Base-by-base conservation (phyloP, 1,140 invertebrate species). In the Archivesica marissinica region DNA sequence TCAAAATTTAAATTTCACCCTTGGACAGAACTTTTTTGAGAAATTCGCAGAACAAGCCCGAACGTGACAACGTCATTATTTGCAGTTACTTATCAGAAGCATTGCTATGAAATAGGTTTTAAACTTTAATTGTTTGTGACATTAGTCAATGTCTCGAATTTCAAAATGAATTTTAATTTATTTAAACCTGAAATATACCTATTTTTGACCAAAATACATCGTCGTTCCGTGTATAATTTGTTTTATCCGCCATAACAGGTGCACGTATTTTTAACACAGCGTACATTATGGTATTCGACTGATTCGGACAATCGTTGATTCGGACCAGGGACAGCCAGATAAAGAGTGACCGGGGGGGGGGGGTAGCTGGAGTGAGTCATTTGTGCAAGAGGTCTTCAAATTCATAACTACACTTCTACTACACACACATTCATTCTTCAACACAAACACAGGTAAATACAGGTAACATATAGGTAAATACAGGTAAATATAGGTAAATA, bases 221-320 rank as follows among this genome's bases (percentile, higher is more conserved):
- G 39, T 64, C 44, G 7, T 25, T 38, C 15, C 25, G 50, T 25
- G 33, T 33, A 56, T 28, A 15, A n/a, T 79, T 79, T 79, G 76
- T 61, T 79, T 79, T 79, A 28, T 79, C 54, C 76, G 76, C 76
- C 76, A 79, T 79, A 17, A 44, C 44, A 17, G 76, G 76, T 41
- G 54, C 11, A 2, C 68, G 68, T 72, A 25, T 11, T 13, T 41
- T 41, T 44, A 9, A 72, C 68, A 72, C 68, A 25, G 2, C 23
- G 20, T 30, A n/a, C n/a, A n/a, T n/a, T n/a, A n/a, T n/a, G n/a
- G n/a, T n/a, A n/a, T n/a, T n/a, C n/a, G n/a, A n/a, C n/a, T n/a
- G n/a, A n/a, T n/a, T n/a, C n/a, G n/a, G n/a, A n/a, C n/a, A n/a
- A n/a, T n/a, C n/a, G n/a, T n/a, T n/a, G n/a, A n/a, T n/a, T n/a